These are phyloP conservation scores for Eustalomyia histrio DNA, from an alignment of 2,888 invertebrate genomes.

Conservation along the genomic window DNA sequence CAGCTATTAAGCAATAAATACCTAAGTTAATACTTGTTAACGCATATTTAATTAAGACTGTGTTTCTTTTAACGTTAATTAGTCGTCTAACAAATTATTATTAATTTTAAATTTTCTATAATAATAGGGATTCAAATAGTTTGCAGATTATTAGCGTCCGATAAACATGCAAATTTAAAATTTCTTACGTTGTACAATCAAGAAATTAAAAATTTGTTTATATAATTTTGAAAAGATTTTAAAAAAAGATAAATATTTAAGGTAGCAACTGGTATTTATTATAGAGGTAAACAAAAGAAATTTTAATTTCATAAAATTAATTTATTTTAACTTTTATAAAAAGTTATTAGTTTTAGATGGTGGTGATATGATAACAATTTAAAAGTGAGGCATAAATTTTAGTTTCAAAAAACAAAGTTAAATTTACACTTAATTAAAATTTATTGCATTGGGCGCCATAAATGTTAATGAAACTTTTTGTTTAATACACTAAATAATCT, in stretches of 20 bases:
- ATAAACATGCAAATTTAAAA: constrained; percentile 36
- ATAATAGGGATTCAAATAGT: neutral
- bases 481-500: neutral
- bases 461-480: neutral
- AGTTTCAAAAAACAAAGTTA: neutral
- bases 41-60: constrained; percentile 42
- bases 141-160: constrained; percentile 37
- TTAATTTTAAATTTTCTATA: neutral
- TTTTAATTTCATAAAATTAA: neutral
- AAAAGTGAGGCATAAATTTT: neutral
- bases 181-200: neutral
- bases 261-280: neutral
- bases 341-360: constrained; percentile 36
- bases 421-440: neutral
- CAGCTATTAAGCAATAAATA: constrained; percentile 26
- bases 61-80: neutral
- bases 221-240: neutral
- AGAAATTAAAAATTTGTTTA: neutral
- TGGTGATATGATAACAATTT: constrained; percentile 27
- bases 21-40: constrained; percentile 38
- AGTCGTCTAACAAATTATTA: neutral
- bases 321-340: neutral
- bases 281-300: neutral
- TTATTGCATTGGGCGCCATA: neutral
- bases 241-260: neutral